Conservation (phyloP, 2,797 vertebrate species). For the Neosilurus hyrtlii region DNA sequence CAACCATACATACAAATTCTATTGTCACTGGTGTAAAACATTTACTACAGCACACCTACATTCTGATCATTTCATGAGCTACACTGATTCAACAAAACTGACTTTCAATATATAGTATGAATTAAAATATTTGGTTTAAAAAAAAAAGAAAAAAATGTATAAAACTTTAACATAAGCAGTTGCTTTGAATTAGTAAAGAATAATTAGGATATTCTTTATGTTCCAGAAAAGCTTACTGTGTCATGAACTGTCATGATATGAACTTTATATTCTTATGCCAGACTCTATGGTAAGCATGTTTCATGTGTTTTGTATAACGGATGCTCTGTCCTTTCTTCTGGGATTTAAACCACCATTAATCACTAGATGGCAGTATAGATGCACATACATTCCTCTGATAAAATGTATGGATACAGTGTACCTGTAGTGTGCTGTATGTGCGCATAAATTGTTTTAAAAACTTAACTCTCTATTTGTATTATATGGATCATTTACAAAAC, state of each 20-base stretch:
- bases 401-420: background rate
- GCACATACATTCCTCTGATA: slow-evolving; percentile 42
- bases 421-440: background rate
- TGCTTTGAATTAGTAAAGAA: background rate
- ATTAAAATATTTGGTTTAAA: background rate
- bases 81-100: background rate
- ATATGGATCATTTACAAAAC: too few relatives aligned
- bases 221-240: background rate
- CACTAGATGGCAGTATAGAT: slow-evolving; percentile 82
- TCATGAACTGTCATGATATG: too few relatives aligned
- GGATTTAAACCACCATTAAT: slow-evolving; percentile 50
- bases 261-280: too few relatives aligned
- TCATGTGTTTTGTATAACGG: background rate
- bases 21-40: background rate
- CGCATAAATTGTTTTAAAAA: too few relatives aligned
- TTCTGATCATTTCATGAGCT: background rate
- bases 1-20: background rate
- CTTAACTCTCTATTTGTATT: too few relatives aligned
- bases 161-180: background rate
- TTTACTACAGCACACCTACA: background rate
- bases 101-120: background rate
- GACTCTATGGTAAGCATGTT: too few relatives aligned
- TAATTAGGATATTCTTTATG: background rate
- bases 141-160: background rate
- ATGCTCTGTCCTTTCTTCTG: background rate